Evolutionary conservation across 2,113 vertebrate species (phyloP), one percentile per base, ranked within the genome.

Genomic region (Dissostichus mawsoni): DNA sequence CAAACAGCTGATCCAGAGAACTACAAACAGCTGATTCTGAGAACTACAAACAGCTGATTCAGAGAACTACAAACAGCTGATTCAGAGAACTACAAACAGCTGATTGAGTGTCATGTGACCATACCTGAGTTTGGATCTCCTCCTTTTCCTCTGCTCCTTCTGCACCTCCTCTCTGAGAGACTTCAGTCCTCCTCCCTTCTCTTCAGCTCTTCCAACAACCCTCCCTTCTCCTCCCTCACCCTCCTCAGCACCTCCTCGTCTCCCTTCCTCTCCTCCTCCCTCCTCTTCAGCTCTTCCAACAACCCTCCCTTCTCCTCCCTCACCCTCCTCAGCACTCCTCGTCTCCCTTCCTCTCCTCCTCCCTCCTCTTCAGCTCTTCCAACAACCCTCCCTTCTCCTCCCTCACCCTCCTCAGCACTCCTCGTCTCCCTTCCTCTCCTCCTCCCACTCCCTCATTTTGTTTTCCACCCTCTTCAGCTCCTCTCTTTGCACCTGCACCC

Each of bases 51-150:
- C 20, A 20, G 20, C 20, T 1, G 20, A 20, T 20, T 20, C 20
- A 1, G 20, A 20, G 20, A 20, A 20, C 20, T 20, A 20, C 20
- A 20, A 20, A 20, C 23, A 23, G 23, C 23, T 23, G 23, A 23
- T 23, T 23, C 23, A 23, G 23, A 23, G 23, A 23, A 23, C 23
- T 23, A 23, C 23, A 23, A 23, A 23, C 23, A 23, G 23, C 23
- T 36, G 33, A 36, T 36, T 36, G 1, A 36, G 33, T 5, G 3
- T 36, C 33, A 36, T 36, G 33, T 36, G 13, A 11, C 0, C 20
- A 6, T 85, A 88, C 89, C 89, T 86, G 83, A 25, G 5, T 82
- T 66, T 75, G 61, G 1, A 2, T 61, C 36, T 74, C 59, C 61
- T 17, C 36, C 20, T 65, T 14, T 18, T 52, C 8, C n/a, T 62